Percentiles rank a stretch among this genome's conserved stretches.
Conservation (phyloP, 2,888 invertebrate genomes). For the Priapulus caudatus region DNA sequence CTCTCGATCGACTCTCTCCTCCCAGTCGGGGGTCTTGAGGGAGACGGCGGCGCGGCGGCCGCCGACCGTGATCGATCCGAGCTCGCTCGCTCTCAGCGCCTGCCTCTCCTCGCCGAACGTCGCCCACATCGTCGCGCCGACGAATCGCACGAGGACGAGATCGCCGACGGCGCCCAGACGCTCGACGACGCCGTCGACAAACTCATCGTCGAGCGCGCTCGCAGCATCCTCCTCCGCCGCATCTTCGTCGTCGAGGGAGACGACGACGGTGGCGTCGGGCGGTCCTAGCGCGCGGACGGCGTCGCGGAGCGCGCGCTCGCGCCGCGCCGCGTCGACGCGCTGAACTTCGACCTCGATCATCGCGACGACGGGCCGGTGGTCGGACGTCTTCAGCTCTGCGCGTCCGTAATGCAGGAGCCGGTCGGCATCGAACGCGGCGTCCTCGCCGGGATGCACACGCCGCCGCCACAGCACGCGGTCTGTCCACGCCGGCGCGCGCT, state of each 20-base stretch:
- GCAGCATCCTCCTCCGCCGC: conserved; percentile 18
- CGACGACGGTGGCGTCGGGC: conserved; percentile 82
- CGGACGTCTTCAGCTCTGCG: conserved; percentile 90
- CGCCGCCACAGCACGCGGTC: conserved; percentile 91
- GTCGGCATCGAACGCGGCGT: conserved; percentile 53
- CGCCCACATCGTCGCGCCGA: conserved; percentile 76
- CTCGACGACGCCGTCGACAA: conserved; percentile 23
- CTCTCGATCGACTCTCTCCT: conserved; percentile 64
- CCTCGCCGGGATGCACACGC: conserved; percentile 44
- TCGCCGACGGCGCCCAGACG: conserved; percentile 27
- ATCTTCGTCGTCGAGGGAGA: conserved; percentile 42
- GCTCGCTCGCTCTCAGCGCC: conserved; percentile 50
- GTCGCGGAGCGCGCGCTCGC: conserved; percentile 67
- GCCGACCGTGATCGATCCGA: conserved; percentile 35
- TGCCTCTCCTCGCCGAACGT: conserved; percentile 81
- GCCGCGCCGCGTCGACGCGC: conserved; percentile 60
- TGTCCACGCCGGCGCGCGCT: conserved; percentile 94
- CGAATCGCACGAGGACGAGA: conserved; percentile 46
- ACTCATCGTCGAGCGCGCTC: conserved; percentile 22
- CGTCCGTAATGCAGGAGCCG: conserved; percentile 74
- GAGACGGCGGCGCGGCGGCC: conserved; percentile 50
- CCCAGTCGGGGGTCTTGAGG: conserved; percentile 75
- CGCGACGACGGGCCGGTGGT: conserved; percentile 85
- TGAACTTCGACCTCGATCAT: conserved; percentile 76
- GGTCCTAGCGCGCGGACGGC: conserved; percentile 56